A percentile compares a stretch with the other conserved stretches of the same genome.
phyloP scores from a whole-genome alignment of 2,797 vertebrate genomes.

The Oryzias dopingdopingensis region DNA sequence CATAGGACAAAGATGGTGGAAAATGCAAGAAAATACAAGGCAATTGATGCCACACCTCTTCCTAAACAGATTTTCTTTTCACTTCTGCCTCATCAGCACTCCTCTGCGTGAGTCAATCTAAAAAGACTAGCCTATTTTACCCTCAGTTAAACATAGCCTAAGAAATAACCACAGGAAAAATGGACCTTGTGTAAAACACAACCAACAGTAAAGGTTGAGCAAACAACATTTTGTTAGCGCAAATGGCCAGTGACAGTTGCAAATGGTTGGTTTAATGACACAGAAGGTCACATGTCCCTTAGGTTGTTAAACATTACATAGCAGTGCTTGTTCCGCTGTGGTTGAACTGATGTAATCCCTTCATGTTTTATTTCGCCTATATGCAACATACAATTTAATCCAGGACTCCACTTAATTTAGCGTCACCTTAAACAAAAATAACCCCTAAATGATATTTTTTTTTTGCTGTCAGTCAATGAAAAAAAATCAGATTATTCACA shows the following conservation, averaged over 20 bases:
- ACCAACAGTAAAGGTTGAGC: constrained; percentile 33
- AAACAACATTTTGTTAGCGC: constrained; percentile 38
- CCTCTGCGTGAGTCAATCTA: constrained; percentile 42
- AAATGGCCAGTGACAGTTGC: constrained; percentile 51
- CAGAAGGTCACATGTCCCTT: constrained; percentile 55
- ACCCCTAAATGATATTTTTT: too few relatives aligned
- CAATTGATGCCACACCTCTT: constrained; percentile 30
- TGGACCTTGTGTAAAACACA: constrained; percentile 42
- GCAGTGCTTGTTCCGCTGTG: constrained; percentile 34
- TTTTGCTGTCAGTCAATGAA: too few relatives aligned
- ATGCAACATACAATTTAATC: too few relatives aligned
- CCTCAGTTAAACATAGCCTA: constrained; percentile 47
- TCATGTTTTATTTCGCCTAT: too few relatives aligned
- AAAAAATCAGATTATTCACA: too few relatives aligned
- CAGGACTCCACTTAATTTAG: too few relatives aligned
- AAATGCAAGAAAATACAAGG: constrained; percentile 31
- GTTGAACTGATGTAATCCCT: constrained; percentile 31
- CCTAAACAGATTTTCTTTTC: constrained; percentile 12
- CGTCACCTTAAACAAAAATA: too few relatives aligned
- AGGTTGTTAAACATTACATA: constrained; percentile 62
- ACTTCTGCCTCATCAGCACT: constrained; percentile 26
- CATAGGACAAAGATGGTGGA: constrained; percentile 13
- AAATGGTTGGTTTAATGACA: constrained; percentile 53
- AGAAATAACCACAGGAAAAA: constrained; percentile 42
- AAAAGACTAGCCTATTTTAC: constrained; percentile 38